Evolutionary conservation across 2,888 invertebrate species (phyloP).

Genomic region (Choreutis nemorana): DNA sequence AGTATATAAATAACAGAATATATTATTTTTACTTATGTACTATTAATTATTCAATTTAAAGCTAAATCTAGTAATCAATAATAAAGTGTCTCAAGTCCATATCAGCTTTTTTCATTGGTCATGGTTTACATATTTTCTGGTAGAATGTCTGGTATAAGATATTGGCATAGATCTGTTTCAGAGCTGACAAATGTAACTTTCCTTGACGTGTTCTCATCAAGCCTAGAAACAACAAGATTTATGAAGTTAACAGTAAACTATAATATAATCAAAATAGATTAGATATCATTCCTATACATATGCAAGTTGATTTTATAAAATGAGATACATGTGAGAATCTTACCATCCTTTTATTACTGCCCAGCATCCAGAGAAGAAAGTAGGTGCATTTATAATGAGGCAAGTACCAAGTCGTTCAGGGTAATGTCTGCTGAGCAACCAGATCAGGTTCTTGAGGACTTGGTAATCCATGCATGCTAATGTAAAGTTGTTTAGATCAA

Average conservation of each 20-base stretch:
- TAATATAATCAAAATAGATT: neutral
- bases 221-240: constrained; percentile 46
- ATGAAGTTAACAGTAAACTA: constrained; percentile 3
- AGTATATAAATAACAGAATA: no score
- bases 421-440: constrained; percentile 79
- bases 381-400: constrained; percentile 76
- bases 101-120: no score
- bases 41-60: no score
- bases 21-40: no score
- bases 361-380: constrained; percentile 81
- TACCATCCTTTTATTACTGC: constrained; percentile 78
- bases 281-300: neutral
- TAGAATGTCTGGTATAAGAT: constrained; percentile 80
- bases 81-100: no score
- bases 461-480: constrained; percentile 83
- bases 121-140: constrained; percentile 73
- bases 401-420: constrained; percentile 82
- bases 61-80: no score
- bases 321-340: no score
- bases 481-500: constrained; percentile 78
- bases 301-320: no score
- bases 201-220: constrained; percentile 79
- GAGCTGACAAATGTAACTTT: constrained; percentile 77
- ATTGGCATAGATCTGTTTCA: constrained; percentile 75
- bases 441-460: constrained; percentile 79